Conservation (phyloP, 2,113 vertebrate genomes). For the Conger conger region DNA sequence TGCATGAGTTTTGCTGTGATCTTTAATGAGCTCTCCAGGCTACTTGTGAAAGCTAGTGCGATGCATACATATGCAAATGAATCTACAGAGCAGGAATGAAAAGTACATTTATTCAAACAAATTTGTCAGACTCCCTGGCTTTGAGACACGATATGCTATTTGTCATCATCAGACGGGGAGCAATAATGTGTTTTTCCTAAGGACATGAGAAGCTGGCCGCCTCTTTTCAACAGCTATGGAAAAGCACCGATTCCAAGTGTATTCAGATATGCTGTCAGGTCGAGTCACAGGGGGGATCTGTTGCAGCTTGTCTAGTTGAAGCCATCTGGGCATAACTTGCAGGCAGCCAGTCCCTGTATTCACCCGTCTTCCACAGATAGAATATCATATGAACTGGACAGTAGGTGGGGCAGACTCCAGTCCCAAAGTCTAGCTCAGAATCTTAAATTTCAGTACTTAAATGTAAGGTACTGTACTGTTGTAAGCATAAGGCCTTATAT, state of each 20-base stretch:
- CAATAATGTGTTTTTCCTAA: not conserved
- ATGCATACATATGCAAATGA: not conserved
- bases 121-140: not conserved
- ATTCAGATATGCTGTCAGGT: not conserved
- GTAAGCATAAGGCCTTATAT: too few relatives aligned
- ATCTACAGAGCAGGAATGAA: not conserved
- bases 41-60: not conserved
- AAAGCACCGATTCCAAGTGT: not conserved
- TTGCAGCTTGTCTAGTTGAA: not conserved
- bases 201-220: not conserved
- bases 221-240: not conserved
- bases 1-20: not conserved
- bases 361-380: not conserved
- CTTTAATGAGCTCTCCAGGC: not conserved
- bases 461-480: too few relatives aligned
- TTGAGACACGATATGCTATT: not conserved
- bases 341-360: not conserved
- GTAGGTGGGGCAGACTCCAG: not conserved
- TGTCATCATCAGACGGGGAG: not conserved
- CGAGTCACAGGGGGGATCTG: not conserved
- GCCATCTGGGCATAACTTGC: not conserved
- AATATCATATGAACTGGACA: not conserved
- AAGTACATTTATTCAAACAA: conserved; percentile 2
- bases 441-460: not conserved
- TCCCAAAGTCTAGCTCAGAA: not conserved